phyloP scores from a whole-genome alignment of 2,888 invertebrate species.

The Leptinotarsa rubiginosa region DNA sequence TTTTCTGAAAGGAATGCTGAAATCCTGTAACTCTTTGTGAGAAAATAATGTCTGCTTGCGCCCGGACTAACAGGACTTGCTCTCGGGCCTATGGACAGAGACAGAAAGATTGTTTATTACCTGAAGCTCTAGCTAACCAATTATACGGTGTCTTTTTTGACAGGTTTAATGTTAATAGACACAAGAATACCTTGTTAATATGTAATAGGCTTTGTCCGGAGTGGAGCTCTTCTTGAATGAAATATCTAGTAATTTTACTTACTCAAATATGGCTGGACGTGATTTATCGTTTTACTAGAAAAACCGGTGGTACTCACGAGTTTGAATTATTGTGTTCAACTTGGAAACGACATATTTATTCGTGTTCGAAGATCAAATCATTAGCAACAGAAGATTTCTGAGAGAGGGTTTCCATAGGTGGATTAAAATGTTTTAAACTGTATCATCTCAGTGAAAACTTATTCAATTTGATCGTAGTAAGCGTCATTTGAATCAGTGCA shows the following conservation, averaged over 20 bases:
- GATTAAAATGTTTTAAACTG: too few species aligned
- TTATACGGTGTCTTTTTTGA: conserved; percentile 67
- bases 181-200: conserved; percentile 67
- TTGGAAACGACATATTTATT: background rate
- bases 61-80: conserved; percentile 32
- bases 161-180: conserved; percentile 67
- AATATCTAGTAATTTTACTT: conserved; percentile 46
- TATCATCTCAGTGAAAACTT: too few species aligned
- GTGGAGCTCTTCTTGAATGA: conserved; percentile 57
- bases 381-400: background rate
- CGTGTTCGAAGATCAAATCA: background rate
- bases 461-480: too few species aligned
- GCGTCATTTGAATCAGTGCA: too few species aligned
- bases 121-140: conserved; percentile 66
- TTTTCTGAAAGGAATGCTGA: too few species aligned
- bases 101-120: conserved; percentile 65
- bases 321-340: conserved; percentile 4
- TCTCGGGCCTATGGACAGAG: conserved; percentile 40
- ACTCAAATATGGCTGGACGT: conserved; percentile 30
- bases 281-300: conserved; percentile 26
- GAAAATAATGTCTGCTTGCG: conserved; percentile 5
- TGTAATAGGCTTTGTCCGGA: conserved; percentile 65
- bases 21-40: background rate
- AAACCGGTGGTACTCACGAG: background rate
- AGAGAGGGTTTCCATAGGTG: too few species aligned